Evolutionary conservation across 2,797 vertebrate species (phyloP).

Genomic region (Fistularia commersonii): DNA sequence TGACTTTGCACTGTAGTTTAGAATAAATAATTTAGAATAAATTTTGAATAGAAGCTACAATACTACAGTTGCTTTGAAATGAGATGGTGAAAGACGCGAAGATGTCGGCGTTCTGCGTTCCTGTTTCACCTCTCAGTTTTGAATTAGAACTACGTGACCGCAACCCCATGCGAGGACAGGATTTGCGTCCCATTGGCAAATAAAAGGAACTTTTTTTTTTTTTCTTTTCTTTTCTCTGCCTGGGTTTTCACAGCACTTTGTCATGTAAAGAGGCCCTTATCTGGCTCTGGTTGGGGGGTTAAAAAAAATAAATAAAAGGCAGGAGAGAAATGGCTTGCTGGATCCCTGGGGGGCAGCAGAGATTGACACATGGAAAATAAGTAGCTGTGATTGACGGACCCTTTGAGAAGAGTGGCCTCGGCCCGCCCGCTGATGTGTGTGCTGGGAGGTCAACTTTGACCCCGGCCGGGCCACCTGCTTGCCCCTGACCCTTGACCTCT

Average conservation of each 20-base stretch:
- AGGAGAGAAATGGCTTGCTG: constrained; percentile 43
- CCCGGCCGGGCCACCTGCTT: constrained; percentile 70
- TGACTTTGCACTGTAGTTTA: no score
- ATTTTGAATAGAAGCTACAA: no score
- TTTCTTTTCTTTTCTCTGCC: constrained; percentile 42
- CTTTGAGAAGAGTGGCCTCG: constrained; percentile 60
- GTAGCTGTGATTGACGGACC: constrained; percentile 73
- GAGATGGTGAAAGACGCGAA: constrained; percentile 5
- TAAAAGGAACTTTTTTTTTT: constrained; percentile 58
- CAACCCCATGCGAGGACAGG: constrained; percentile 49
- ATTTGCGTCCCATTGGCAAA: constrained; percentile 55
- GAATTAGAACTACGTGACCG: constrained; percentile 59
- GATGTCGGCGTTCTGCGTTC: constrained; percentile 30
- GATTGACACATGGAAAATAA: constrained; percentile 64
- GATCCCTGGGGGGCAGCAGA: constrained; percentile 54
- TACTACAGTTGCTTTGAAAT: no score
- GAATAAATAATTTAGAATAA: no score
- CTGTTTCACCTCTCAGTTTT: constrained; percentile 50
- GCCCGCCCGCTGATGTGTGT: constrained; percentile 58
- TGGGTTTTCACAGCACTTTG: constrained; percentile 71
- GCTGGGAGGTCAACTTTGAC: constrained; percentile 67
- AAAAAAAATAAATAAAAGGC: no score
- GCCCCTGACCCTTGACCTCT: constrained; percentile 53
- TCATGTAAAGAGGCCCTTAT: constrained; percentile 80
- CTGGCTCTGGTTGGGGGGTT: constrained; percentile 54